These are phyloP conservation scores for Saxicola maurus DNA, from an alignment of 2,797 vertebrate genomes.

Conservation along the genomic window DNA sequence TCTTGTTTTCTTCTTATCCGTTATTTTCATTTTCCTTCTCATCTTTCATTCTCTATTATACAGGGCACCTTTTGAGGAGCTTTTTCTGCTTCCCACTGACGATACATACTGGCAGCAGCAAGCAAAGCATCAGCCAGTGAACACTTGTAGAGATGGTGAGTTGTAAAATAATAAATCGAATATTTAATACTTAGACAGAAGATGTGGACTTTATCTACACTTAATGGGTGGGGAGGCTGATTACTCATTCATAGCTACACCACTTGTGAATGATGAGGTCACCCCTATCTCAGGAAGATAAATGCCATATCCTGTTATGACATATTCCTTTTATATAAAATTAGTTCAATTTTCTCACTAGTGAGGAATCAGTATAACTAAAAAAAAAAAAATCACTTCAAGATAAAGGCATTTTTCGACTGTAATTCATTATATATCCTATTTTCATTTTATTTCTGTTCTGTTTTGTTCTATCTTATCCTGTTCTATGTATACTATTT, in stretches of 20 bases:
- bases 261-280: constrained; percentile 57
- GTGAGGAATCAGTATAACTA: constrained; percentile 37
- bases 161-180: constrained; percentile 64
- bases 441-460: constrained; percentile 64
- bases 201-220: constrained; percentile 52
- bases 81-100: neutral
- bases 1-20: constrained; percentile 11
- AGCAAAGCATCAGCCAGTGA: constrained; percentile 44
- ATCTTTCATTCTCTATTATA: neutral
- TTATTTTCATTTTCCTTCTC: constrained; percentile 17
- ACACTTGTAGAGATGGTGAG: constrained; percentile 48
- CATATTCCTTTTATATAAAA: constrained; percentile 56
- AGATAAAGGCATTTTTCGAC: constrained; percentile 57
- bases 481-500: constrained; percentile 58
- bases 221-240: constrained; percentile 52
- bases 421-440: constrained; percentile 53
- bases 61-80: neutral
- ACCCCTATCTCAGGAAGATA: constrained; percentile 57
- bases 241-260: constrained; percentile 59
- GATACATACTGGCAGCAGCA: constrained; percentile 18
- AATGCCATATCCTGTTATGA: constrained; percentile 61
- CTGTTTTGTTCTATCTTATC: constrained; percentile 64
- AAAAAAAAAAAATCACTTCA: constrained; percentile 36
- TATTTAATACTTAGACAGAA: constrained; percentile 61
- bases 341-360: constrained; percentile 60